These are phyloP conservation scores for Hirtodrosophila duncani DNA, from an alignment of 2,888 invertebrate genomes.

Conservation along the genomic window DNA sequence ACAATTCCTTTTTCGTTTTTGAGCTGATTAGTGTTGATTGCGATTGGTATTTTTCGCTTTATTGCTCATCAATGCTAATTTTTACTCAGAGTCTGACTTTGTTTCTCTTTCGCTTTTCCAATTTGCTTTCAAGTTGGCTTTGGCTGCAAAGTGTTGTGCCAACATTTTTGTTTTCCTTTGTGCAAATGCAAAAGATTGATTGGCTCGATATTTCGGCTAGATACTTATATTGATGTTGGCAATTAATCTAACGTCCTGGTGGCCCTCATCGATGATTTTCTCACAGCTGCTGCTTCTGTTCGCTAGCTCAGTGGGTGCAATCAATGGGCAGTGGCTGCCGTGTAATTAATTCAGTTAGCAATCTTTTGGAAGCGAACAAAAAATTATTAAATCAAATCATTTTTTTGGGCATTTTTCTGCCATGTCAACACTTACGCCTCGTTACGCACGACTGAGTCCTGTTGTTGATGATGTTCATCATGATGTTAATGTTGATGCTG, in stretches of 20 bases:
- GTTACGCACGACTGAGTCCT: constrained; percentile 60
- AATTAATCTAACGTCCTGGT: too few relatives aligned
- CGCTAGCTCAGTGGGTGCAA: constrained; percentile 3
- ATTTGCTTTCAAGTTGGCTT: constrained; percentile 13
- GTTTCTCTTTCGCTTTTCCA: constrained; percentile 1
- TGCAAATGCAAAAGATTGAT: constrained; percentile 61
- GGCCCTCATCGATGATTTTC: constrained; percentile 41
- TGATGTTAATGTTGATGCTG: constrained; percentile 7
- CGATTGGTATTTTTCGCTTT: constrained; percentile 74
- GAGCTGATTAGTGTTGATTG: constrained; percentile 74
- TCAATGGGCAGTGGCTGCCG: constrained; percentile 29
- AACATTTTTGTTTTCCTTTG: constrained; percentile 17
- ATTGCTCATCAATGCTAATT: constrained; percentile 73
- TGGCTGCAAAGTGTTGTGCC: constrained; percentile 28
- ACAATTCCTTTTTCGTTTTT: constrained; percentile 37
- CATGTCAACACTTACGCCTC: constrained; percentile 73
- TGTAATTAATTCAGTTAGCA: constrained; percentile 53
- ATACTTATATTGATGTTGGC: constrained; percentile 18
- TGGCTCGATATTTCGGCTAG: constrained; percentile 48
- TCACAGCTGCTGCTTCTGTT: constrained; percentile 4
- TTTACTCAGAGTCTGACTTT: constrained; percentile 22
- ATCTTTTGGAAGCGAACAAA: constrained; percentile 11
- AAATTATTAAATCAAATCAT: constrained; percentile 65
- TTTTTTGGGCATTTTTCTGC: constrained; percentile 63
- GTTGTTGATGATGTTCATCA: too few relatives aligned